Evolutionary conservation across 2,113 vertebrate species (phyloP).

Genomic region (Aspidoscelis tigris): DNA sequence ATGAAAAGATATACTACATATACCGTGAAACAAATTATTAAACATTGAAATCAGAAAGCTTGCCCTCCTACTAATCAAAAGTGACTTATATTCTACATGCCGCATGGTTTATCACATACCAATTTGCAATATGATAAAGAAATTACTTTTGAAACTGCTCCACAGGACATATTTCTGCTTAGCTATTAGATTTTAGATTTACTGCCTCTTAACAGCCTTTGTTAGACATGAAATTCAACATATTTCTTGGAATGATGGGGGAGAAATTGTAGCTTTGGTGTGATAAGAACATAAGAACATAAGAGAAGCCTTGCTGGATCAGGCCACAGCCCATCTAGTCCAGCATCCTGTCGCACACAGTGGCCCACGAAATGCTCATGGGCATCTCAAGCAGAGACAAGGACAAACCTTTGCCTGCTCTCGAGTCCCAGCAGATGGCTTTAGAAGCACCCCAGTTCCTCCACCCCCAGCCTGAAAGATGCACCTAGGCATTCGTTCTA

Average conservation of each 20-base stretch:
- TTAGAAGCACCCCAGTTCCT: too few species aligned
- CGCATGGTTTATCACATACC: constrained; percentile 13
- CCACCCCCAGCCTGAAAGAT: too few species aligned
- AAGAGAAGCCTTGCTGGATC: too few species aligned
- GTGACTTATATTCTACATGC: constrained; percentile 1
- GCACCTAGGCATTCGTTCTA: too few species aligned
- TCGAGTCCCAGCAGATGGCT: too few species aligned
- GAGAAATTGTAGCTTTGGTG: too few species aligned
- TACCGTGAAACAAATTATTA: constrained; percentile 9
- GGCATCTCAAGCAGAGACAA: too few species aligned
- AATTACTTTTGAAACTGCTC: constrained; percentile 23
- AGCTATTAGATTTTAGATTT: constrained; percentile 18
- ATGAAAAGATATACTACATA: constrained; percentile 1
- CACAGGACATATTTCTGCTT: constrained; percentile 23
- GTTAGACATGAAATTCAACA: constrained; percentile 12
- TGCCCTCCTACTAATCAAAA: constrained; percentile 13
- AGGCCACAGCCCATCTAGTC: too few species aligned
- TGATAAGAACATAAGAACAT: too few species aligned
- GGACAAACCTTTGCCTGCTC: too few species aligned
- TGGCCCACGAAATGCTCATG: too few species aligned
- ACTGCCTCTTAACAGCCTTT: not conserved
- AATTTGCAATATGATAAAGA: constrained; percentile 23
- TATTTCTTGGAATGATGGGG: constrained; percentile 5
- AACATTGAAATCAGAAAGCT: constrained; percentile 14
- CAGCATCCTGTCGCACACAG: too few species aligned